Evolutionary conservation across 2,113 vertebrate species (phyloP), one percentile per base, ranked within the genome.

Genomic region (Panurus biarmicus): DNA sequence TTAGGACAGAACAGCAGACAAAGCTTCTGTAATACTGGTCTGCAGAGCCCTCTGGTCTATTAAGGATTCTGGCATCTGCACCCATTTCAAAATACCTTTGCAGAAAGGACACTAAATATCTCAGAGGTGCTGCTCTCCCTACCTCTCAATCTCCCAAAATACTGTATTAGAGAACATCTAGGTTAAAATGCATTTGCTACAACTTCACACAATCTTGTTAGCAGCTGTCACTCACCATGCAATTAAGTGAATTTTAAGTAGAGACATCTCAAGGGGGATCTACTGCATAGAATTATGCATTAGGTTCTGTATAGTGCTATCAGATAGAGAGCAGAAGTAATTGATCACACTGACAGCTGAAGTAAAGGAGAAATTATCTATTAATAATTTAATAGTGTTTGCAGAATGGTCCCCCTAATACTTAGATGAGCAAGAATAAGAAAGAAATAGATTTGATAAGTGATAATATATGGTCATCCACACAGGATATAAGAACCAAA

Each of bases 201-300:
- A 64, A 17, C 22, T 70, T 82, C 35, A 36, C 13, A 42, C 13
- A 66, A 24, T 62, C 44, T 72, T 65, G 12, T 74, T 80, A 47
- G 47, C 80, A 87, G 25, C 67, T 75, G 47, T 64, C 42, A 26
- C 33, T 81, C 75, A 24, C 40, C 66, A 24, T 33, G 45, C 78
- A 94, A 80, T 73, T 87, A 86, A 88, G 23, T 67, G n/a, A 85
- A 87, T 93, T 91, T 94, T 95, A 80, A 91, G 64, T 48, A 65
- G 45, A 54, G 26, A 21, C 11, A 33, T 62, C 66, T 92, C 62
- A 50, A 64, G 62, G 19, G 64, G 35, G 11, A 69, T 82, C 45
- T 73, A 23, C 54, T 66, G 21, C n/a, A 69, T 54, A 65, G 36
- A 65, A 61, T 91, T 89, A 72, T 82, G 47, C 7, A 2, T 79